Evolutionary conservation across 2,888 invertebrate species (phyloP), one percentile per base, ranked within the genome.

Genomic region (Parascotia fuliginaria): DNA sequence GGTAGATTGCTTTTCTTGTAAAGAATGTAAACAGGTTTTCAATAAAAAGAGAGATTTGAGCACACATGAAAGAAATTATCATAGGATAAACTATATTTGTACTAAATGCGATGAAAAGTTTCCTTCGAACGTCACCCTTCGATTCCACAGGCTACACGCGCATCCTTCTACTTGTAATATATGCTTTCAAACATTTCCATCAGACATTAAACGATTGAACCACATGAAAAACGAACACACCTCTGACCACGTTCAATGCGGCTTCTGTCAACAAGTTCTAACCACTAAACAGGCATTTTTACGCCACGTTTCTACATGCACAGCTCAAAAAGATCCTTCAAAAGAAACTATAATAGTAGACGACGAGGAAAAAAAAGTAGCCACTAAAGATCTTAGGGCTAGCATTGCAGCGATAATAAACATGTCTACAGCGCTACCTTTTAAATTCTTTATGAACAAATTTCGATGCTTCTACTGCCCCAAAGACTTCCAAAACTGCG

Each of bases 381-480:
- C 73, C 0, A 73, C 85, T 0, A 81, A 77, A 60, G 75, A 79
- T 48, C 73, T 87, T 19, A 71, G 87, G 22, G 74, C 65, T 14
- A 79, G 79, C 37, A 73, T 90, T 12, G 81, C 85, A 0, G 79
- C 75, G 15, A 75, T 90, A 2, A 63, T 90, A 0, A 88, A 89
- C 45, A 85, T 81, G 78, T 84, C 89, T 0, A 86, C 85, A 0
- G 85, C 83, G 0, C 58, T 89, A 11, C 90, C 90, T 0, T 90
- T 90, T 39, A 90, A 88, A 52, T 82, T 76, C 62, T 87, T 75
- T 49, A 78, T 83, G 73, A 83, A 79, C 46, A 79, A 76, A 41
- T 87, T 89, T 39, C 62, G 85, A 16, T 91, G 90, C 55, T 91
- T 89, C 43, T 91, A 87, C 51, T 91, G 91, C 49, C 64, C 87